Conservation (phyloP, 2,888 invertebrate genomes). For the Metalampra italica region DNA sequence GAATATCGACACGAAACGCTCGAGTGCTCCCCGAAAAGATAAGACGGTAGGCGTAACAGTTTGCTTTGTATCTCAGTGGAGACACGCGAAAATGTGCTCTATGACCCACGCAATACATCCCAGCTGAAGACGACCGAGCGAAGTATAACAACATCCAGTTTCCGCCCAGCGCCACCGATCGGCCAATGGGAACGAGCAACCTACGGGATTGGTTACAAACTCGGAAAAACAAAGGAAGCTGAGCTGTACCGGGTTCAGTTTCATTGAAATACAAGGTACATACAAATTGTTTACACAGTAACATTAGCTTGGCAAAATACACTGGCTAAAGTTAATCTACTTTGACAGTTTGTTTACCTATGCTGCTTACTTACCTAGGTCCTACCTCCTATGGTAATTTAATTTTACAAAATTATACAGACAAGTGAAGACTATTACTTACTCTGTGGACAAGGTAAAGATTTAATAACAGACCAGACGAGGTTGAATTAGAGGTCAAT, state of each 20-base stretch:
- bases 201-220: conserved; percentile 63
- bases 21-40: conserved; percentile 38
- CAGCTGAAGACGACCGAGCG: conserved; percentile 30
- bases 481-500: no score
- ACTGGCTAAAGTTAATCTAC: conserved; percentile 8
- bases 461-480: no score
- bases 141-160: conserved; percentile 45
- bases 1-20: conserved; percentile 43
- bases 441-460: no score
- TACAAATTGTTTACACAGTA: conserved; percentile 13
- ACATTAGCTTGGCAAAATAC: conserved; percentile 5
- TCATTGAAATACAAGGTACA: conserved; percentile 33
- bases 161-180: conserved; percentile 46
- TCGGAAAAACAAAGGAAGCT: conserved; percentile 52
- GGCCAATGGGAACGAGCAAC: conserved; percentile 46
- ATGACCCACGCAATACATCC: conserved; percentile 40
- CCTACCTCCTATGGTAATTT: no score
- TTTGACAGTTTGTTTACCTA: conserved; percentile 1
- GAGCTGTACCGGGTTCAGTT: conserved; percentile 52
- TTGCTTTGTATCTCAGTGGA: conserved; percentile 27
- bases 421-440: no score
- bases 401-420: no score
- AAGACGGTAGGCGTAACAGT: conserved; percentile 58
- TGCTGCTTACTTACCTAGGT: not conserved
- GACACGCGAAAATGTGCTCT: conserved; percentile 38